Evolutionary conservation across 2,797 vertebrate genomes (phyloP), one percentile per base, ranked within the genome.

Genomic region (Mareca penelope): DNA sequence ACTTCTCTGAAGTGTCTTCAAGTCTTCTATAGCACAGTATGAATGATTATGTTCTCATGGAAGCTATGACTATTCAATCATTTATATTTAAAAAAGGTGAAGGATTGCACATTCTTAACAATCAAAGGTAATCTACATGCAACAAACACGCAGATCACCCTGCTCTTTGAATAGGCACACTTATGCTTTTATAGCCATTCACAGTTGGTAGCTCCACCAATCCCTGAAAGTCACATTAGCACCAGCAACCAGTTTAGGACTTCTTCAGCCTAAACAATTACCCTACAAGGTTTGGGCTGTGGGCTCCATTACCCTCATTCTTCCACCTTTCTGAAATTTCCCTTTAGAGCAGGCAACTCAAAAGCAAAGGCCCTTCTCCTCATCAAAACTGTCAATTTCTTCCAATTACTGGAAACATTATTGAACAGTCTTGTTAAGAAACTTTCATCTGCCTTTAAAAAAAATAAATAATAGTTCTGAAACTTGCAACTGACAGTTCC

Each of bases 401-500:
- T 86, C 67, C 22, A 78, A 61, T 61, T 44, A 65, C 0, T 80
- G 19, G 48, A 71, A 80, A 19, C 31, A 63, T 35, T 46, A 81
- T 73, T 91, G 71, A 78, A 83, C 7, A 72, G 15, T 57, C 80
- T 44, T 46, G 18, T 63, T 91, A 85, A 82, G 68, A 63, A 87
- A 68, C 33, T 80, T 73, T 50, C 16, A 85, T 61, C 70, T 82
- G 63, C 7, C 15, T n/a, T 29, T 42, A 37, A 26, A 94, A 92
- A 88, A 10, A 42, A 52, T 50, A 22, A 46, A 46, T 21, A 44
- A 9, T 12, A 31, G 40, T 59, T 76, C 64, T 86, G 69, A 65
- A 79, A 87, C 53, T 90, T 86, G 42, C 57, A 94, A 95, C 84
- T 83, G 83, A 85, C 72, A 85, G 53, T 75, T 73, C 89, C 79